phyloP scores from a whole-genome alignment of 2,113 vertebrate genomes.

The Microcebus tavaratra region DNA sequence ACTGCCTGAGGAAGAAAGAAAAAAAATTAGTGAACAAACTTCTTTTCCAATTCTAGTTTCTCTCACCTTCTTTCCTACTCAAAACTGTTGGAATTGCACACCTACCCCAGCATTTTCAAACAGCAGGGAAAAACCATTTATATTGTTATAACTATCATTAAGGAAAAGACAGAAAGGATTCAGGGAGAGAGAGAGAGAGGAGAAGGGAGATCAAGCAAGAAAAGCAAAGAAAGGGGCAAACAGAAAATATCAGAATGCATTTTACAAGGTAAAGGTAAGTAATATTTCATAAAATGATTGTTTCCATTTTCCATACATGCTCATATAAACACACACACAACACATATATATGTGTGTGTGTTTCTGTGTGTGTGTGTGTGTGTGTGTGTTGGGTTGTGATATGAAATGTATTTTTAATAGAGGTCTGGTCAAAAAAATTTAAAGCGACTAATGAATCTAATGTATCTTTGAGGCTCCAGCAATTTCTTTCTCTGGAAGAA shows the following conservation, averaged over 20 bases:
- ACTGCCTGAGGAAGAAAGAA: neutral
- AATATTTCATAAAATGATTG: neutral
- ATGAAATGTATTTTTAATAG: too few species aligned
- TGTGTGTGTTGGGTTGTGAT: neutral
- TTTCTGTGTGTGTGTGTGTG: neutral
- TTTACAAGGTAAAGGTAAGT: neutral
- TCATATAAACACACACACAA: neutral
- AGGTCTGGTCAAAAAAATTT: too few species aligned
- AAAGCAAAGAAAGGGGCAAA: neutral
- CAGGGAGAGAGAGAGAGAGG: too few species aligned
- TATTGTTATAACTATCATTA: neutral
- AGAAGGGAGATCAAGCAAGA: too few species aligned
- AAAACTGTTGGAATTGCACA: neutral
- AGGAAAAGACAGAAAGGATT: neutral
- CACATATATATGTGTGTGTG: neutral
- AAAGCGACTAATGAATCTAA: neutral
- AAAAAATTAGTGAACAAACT: neutral
- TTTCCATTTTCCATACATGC: neutral
- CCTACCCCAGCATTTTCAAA: neutral
- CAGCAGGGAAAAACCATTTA: neutral
- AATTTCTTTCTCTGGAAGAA: conserved; percentile 2
- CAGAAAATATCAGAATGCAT: neutral
- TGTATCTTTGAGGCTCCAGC: neutral
- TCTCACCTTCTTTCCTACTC: neutral
- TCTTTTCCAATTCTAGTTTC: neutral